These are phyloP conservation scores for Hirtodrosophila cameraria DNA, from an alignment of 2,888 invertebrate species.

Conservation along the genomic window DNA sequence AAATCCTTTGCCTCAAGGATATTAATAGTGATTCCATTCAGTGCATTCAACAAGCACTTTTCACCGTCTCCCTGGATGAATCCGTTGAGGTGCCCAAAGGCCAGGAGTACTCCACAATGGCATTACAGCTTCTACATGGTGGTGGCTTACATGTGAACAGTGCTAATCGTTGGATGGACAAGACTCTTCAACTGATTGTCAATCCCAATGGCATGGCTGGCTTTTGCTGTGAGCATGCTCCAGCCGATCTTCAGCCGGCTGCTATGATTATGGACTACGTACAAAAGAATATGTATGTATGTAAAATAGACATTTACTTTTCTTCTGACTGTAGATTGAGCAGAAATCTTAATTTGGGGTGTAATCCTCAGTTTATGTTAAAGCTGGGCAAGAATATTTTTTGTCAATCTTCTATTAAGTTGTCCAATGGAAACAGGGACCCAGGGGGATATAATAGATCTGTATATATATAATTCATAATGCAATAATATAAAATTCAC, in stretches of 20 bases:
- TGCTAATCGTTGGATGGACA: constrained; percentile 97
- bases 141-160: constrained; percentile 89
- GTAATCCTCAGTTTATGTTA: too few species aligned
- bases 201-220: constrained; percentile 92
- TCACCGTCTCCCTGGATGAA: constrained; percentile 92
- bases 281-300: constrained; percentile 88
- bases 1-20: constrained; percentile 85
- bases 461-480: too few species aligned
- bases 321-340: too few species aligned
- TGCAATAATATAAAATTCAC: too few species aligned
- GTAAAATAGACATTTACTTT: too few species aligned
- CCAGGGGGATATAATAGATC: too few species aligned
- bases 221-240: constrained; percentile 95
- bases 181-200: constrained; percentile 94
- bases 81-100: constrained; percentile 82
- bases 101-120: constrained; percentile 85
- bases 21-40: constrained; percentile 86
- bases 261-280: constrained; percentile 93
- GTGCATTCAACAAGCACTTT: constrained; percentile 90
- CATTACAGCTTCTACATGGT: constrained; percentile 92
- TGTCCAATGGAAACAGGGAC: too few species aligned
- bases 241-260: constrained; percentile 96
- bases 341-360: too few species aligned
- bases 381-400: too few species aligned
- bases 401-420: too few species aligned